Conservation (phyloP, 92 coral and sea anemone species). For the Nematostella vectensis region DNA sequence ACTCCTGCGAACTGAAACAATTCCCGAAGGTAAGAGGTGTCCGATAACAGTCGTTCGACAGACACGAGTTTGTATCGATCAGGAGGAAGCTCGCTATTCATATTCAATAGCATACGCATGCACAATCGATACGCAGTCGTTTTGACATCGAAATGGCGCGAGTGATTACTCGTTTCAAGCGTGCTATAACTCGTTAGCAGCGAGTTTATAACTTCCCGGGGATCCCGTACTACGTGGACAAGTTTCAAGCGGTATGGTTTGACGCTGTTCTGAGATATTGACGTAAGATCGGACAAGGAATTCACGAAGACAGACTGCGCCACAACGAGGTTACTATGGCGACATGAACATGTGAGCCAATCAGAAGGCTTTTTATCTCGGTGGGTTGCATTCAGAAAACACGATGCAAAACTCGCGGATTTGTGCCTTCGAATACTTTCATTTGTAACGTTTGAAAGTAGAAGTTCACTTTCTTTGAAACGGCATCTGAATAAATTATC, state of each 20-base stretch:
- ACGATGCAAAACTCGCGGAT: not conserved
- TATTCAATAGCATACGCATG: slow-evolving; percentile 7
- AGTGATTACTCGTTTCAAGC: not conserved
- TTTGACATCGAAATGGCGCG: not conserved
- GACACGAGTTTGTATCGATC: slow-evolving; percentile 10
- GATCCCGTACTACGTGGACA: slow-evolving; percentile 47
- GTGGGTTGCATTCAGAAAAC: not conserved
- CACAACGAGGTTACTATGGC: slow-evolving; percentile 8
- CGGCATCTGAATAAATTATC: slow-evolving; percentile 34
- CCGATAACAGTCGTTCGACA: slow-evolving; percentile 4
- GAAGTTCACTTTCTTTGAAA: slow-evolving; percentile 26
- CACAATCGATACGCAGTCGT: slow-evolving; percentile 10
- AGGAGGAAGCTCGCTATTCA: slow-evolving; percentile 7
- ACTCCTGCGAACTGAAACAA: not conserved
- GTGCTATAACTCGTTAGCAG: not conserved
- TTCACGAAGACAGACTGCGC: slow-evolving; percentile 26
- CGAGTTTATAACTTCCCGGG: slow-evolving; percentile 10
- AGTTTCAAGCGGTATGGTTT: slow-evolving; percentile 10
- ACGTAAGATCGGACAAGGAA: slow-evolving; percentile 26
- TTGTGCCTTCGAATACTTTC: not conserved
- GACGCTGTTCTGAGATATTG: slow-evolving; percentile 9
- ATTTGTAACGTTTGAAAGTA: slow-evolving; percentile 21
- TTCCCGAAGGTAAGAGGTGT: not conserved
- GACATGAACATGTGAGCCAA: slow-evolving; percentile 11
- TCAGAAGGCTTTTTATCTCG: slow-evolving; percentile 6